A percentile compares a stretch with the other conserved stretches of the same genome.
Conservation (phyloP, 2,888 invertebrate genomes). For the Julus scandinavius region DNA sequence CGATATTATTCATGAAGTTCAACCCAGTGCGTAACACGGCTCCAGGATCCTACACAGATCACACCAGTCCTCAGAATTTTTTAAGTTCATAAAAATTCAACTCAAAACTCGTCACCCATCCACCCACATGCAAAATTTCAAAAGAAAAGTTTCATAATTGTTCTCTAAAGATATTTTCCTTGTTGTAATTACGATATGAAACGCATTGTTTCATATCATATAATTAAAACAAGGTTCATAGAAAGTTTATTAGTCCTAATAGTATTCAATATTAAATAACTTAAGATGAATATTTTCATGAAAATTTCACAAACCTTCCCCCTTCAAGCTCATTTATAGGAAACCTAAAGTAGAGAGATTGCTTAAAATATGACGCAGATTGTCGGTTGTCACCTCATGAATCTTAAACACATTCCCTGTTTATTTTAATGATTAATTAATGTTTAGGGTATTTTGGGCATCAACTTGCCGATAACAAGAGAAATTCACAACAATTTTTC, state of each 20-base stretch:
- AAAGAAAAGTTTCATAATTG: too few relatives aligned
- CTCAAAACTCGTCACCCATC: too few relatives aligned
- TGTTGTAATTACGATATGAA: too few relatives aligned
- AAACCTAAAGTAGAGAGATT: background rate
- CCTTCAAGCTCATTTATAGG: too few relatives aligned
- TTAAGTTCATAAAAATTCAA: background rate
- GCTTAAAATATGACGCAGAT: background rate
- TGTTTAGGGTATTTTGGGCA: background rate
- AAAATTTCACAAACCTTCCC: too few relatives aligned
- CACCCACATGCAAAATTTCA: too few relatives aligned
- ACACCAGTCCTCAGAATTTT: background rate
- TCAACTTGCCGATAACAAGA: constrained; percentile 43
- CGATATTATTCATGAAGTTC: constrained; percentile 19
- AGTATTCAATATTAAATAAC: too few relatives aligned
- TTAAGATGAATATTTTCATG: too few relatives aligned
- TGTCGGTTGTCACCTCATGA: constrained; percentile 39
- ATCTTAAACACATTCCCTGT: background rate
- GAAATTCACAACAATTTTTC: constrained; percentile 33
- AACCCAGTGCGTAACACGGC: background rate
- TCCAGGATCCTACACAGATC: background rate
- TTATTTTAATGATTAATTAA: constrained; percentile 1
- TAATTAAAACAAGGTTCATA: too few relatives aligned
- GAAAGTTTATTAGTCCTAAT: too few relatives aligned
- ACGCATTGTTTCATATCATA: too few relatives aligned
- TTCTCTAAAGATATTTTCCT: too few relatives aligned